Percentiles rank a stretch among this genome's conserved stretches.
These are phyloP conservation scores for Fabriciana adippe DNA, from an alignment of 2,888 invertebrate genomes.

Conservation along the genomic window DNA sequence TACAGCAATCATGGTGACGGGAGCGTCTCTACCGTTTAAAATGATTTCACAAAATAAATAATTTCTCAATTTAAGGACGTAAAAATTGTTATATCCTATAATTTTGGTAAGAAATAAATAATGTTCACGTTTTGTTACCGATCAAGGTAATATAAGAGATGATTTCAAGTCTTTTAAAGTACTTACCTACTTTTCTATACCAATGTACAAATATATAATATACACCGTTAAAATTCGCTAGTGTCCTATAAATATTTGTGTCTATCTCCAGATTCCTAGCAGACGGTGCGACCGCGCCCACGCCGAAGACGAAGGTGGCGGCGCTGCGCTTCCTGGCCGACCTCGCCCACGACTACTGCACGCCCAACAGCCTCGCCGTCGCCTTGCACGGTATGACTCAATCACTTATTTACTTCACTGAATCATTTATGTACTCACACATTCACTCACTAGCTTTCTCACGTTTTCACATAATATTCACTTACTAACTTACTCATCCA, in stretches of 20 bases:
- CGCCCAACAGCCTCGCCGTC: constrained; percentile 69
- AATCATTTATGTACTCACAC: neutral
- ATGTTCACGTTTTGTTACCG: too few species aligned
- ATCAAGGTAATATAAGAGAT: too few species aligned
- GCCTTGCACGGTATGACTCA: constrained; percentile 67
- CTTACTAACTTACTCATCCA: too few species aligned
- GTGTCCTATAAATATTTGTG: neutral
- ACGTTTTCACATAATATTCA: neutral
- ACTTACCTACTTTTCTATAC: neutral
- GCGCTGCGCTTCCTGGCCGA: constrained; percentile 89
- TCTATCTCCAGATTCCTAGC: constrained; percentile 86
- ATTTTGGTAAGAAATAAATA: too few species aligned
- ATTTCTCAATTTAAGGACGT: too few species aligned
- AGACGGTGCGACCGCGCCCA: constrained; percentile 96
- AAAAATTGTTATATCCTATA: too few species aligned
- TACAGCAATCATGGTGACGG: too few species aligned
- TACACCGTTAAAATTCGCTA: too few species aligned
- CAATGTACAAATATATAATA: neutral
- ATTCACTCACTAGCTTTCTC: too few species aligned
- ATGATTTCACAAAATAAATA: too few species aligned
- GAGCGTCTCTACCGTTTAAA: too few species aligned
- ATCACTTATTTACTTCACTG: neutral
- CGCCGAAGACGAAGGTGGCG: constrained; percentile 89
- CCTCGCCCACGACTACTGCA: constrained; percentile 84
- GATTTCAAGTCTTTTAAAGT: too few species aligned